These are phyloP conservation scores for Amphiprion clarkii DNA, from an alignment of 2,797 vertebrate species.

Conservation along the genomic window DNA sequence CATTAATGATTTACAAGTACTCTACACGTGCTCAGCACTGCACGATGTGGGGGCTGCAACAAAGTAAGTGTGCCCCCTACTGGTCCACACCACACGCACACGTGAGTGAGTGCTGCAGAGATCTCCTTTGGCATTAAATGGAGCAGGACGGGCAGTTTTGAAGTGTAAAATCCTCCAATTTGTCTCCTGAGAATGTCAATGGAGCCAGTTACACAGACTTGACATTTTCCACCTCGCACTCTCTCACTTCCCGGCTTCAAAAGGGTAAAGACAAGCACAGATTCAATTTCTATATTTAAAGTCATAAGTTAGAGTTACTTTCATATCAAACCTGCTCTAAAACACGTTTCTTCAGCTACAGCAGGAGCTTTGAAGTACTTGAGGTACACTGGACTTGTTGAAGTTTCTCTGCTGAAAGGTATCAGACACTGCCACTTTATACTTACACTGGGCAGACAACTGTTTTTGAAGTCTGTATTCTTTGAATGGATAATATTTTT, in stretches of 20 bases:
- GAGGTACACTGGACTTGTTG: slow-evolving; percentile 10
- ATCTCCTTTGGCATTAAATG: slow-evolving; percentile 76
- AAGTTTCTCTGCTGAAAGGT: slow-evolving; percentile 8
- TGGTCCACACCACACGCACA: slow-evolving; percentile 42
- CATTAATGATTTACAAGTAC: slow-evolving; percentile 55
- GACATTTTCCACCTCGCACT: slow-evolving; percentile 72
- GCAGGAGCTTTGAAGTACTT: slow-evolving; percentile 30
- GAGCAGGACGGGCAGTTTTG: slow-evolving; percentile 77
- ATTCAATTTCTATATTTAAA: slow-evolving; percentile 63
- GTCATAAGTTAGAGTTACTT: slow-evolving; percentile 54
- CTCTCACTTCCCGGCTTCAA: slow-evolving; percentile 51
- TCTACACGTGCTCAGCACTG: slow-evolving; percentile 35
- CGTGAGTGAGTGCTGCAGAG: slow-evolving; percentile 50
- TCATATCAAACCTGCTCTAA: slow-evolving; percentile 52
- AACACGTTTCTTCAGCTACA: slow-evolving; percentile 34
- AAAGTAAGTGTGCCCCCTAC: slow-evolving; percentile 80
- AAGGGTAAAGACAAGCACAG: slow-evolving; percentile 68
- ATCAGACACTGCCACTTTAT: slow-evolving; percentile 1
- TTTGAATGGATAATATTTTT: background rate
- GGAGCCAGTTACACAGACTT: slow-evolving; percentile 73
- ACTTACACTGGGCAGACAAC: background rate
- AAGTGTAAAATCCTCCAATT: slow-evolving; percentile 78
- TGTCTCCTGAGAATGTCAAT: slow-evolving; percentile 80
- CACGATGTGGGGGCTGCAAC: slow-evolving; percentile 43
- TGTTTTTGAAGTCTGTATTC: background rate